A percentile compares a stretch with the other conserved stretches of the same genome.
Evolutionary conservation across 2,797 vertebrate genomes (phyloP).

Genomic region (Eupleurogrammus muticus): DNA sequence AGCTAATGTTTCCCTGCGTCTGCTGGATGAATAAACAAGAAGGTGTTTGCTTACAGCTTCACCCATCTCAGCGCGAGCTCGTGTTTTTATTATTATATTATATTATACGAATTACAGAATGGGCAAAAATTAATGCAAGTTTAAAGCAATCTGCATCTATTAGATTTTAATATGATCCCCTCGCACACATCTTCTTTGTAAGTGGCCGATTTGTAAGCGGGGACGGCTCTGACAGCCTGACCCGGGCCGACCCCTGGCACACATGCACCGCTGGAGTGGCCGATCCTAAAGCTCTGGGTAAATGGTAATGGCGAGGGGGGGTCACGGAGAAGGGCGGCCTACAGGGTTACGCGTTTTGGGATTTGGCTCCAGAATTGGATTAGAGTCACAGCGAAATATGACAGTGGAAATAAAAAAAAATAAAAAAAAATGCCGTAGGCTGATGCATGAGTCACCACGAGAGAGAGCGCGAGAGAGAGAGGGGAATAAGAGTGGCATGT

Average conservation of each 20-base stretch:
- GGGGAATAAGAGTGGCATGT: constrained; percentile 45
- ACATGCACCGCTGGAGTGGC: constrained; percentile 27
- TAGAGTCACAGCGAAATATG: constrained; percentile 72
- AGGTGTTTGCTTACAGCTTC: not conserved
- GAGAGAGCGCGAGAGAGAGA: constrained; percentile 30
- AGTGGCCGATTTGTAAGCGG: constrained; percentile 23
- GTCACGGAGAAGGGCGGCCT: constrained; percentile 69
- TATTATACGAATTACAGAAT: not conserved
- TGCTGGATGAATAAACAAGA: not conserved
- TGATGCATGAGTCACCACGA: constrained; percentile 67
- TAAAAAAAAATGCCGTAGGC: constrained; percentile 59
- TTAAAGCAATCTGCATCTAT: not conserved
- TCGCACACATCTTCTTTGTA: not conserved
- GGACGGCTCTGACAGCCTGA: constrained; percentile 20
- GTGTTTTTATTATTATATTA: not conserved
- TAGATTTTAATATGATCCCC: not conserved
- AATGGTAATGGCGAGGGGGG: constrained; percentile 56
- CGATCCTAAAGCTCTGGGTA: constrained; percentile 52
- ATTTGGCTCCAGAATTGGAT: constrained; percentile 75
- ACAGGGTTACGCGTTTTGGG: constrained; percentile 66
- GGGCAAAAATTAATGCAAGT: not conserved
- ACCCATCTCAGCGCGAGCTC: not conserved
- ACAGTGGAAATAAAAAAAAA: constrained; percentile 45
- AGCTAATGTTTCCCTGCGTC: not conserved
- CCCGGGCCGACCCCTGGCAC: constrained; percentile 32